Evolutionary conservation across 2,113 vertebrate genomes (phyloP), one percentile per base, ranked within the genome.

Genomic region (Tylochromis polylepis): DNA sequence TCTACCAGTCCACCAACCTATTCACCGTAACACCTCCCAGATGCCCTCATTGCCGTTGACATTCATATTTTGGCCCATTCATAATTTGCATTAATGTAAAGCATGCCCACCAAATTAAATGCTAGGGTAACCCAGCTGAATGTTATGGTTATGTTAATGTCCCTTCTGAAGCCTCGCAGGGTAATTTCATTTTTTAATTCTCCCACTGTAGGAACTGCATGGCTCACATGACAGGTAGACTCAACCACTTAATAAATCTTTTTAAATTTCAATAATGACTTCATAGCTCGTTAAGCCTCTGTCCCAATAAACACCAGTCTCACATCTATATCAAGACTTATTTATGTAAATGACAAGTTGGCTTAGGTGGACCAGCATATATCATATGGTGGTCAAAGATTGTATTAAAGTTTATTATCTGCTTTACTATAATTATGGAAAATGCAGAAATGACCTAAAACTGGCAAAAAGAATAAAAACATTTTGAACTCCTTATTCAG

Each of bases 111-210:
- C 59, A 79, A 84, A 87, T 91, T 91, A 91, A 36, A 89, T 11
- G 67, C 77, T 83, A 88, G 83, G 46, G 86, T 90, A 84, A 88
- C 80, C 84, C 83, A 90, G 80, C 78, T 86, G 72, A 85, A 85
- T 79, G 70, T 79, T 65, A 79, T 55, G 4, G 85, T 88, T 90
- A 93, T 92, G 91, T 58, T 92, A 92, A 92, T 91, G 80, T 22
- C 14, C 86, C 81, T 85, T 85, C 88, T 84, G 86, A 88, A 88
- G 83, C 78, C 91, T 83, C 43, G 15, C 14, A 14, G 80, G 65
- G 85, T 92, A 91, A 93, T 94, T 93, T 85, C 5, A 90, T 92
- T 92, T 89, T 83, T 89, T 82, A 51, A 36, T 82, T 72, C 38
- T 55, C n/a, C 51, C 79, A 79, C 43, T 80, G 57, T 31, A 43